Percentiles rank a stretch among this genome's conserved stretches.
phyloP scores from a whole-genome alignment of 2,888 invertebrate genomes.

The Drosophila paucipuncta region DNA sequence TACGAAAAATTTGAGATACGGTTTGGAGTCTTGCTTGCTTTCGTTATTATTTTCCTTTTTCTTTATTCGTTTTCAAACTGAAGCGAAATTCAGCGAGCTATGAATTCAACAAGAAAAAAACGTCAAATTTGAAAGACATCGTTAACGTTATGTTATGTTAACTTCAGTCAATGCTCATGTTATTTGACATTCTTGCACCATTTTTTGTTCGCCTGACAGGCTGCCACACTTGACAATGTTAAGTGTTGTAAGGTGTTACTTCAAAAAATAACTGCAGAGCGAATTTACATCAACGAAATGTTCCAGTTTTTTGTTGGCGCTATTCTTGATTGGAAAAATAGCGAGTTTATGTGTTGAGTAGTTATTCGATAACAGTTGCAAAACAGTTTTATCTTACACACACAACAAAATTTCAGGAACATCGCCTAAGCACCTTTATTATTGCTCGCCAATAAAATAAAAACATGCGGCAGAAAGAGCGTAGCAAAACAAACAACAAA shows the following conservation, averaged over 20 bases:
- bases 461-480: constrained; percentile 25
- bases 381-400: background rate
- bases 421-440: background rate
- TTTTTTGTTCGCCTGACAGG: constrained; percentile 32
- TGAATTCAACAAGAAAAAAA: constrained; percentile 14
- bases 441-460: background rate
- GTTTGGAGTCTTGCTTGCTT: constrained; percentile 2
- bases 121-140: constrained; percentile 39
- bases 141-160: constrained; percentile 12
- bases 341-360: background rate
- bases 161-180: constrained; percentile 21
- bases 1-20: constrained; percentile 23
- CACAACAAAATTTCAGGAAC: background rate
- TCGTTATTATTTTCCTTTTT: background rate
- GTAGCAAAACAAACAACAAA: constrained; percentile 53
- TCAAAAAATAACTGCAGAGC: background rate
- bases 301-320: background rate
- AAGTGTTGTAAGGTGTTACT: background rate
- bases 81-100: constrained; percentile 12
- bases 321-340: background rate
- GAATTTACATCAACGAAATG: background rate
- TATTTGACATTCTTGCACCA: constrained; percentile 22
- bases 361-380: background rate
- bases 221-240: constrained; percentile 24
- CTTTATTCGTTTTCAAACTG: background rate